Base-by-base conservation (phyloP, 2,113 vertebrate genomes). In the Scomber japonicus region DNA sequence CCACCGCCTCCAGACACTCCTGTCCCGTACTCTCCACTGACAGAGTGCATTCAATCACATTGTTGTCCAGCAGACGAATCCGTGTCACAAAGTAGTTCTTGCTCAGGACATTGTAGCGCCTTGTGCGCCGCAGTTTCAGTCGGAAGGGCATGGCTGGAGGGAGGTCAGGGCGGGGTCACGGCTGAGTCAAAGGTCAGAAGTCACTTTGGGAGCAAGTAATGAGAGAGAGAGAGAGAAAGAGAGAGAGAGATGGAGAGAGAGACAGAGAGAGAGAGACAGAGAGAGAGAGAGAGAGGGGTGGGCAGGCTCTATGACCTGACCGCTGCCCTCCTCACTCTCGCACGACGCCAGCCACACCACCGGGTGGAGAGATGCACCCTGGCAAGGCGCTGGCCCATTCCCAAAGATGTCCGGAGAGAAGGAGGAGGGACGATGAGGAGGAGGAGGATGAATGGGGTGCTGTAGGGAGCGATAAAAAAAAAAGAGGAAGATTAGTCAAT, bases 41-140 rank as follows among this genome's bases (percentile, higher is more conserved):
- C 83, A 98, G 95, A 0, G 97, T 99, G 88, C 97, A 99, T 89
- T 99, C 98, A 3, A 99, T 98, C 63, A 96, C 96, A 11, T 89
- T 97, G 95, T 64, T 95, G 94, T 99, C 97, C 95, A 99, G 84
- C 85, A 98, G 95, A 74, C 96, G 96, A 83, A 99, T 99, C 70
- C 97, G 94, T 0, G 97, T 98, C 91, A 99, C 97, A 45, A 99
- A 99, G 92, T 97, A 98, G 93, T 99, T 99, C 95, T 99, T 99
- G 95, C 97, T 99, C 83, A 98, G 85, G 87, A 99, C 98, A 0
- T 98, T 99, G 94, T 99, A 99, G 92, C 98, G 97, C 85, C 97
- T 92, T 3, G 97, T 97, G 78, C 97, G 96, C 74, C 96, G 94
- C 71, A 98, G 94, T 82, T 97, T 98, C 88, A 99, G 94, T 78